These are phyloP conservation scores for Drosophila oshimai DNA, from an alignment of 1,140 invertebrate species.

Conservation along the genomic window DNA sequence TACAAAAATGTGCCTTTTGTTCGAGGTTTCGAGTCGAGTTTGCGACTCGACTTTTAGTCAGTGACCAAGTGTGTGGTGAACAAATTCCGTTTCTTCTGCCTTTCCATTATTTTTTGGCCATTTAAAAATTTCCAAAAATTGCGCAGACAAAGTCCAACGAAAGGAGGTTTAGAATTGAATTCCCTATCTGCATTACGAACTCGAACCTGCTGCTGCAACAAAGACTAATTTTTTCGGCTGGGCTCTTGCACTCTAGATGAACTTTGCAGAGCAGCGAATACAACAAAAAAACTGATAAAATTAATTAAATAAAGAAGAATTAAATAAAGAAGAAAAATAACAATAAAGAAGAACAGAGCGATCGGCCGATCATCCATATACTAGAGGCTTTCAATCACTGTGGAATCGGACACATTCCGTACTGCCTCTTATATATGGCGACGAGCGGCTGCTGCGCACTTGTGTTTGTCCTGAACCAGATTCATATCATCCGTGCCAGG, in stretches of 20 bases:
- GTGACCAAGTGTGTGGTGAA: constrained; percentile 61
- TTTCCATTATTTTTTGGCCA: neutral
- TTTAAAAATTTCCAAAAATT: neutral
- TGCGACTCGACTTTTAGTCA: constrained; percentile 42
- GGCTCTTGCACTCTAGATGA: constrained; percentile 33
- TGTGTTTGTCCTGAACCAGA: constrained; percentile 44
- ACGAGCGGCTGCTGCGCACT: constrained; percentile 65
- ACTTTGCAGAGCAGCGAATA: constrained; percentile 36
- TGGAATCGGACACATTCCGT: constrained; percentile 22
- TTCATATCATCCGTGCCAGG: constrained; percentile 32
- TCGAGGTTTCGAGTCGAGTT: constrained; percentile 75
- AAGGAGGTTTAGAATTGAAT: neutral
- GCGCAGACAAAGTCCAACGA: constrained; percentile 24
- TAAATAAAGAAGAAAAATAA: constrained; percentile 4
- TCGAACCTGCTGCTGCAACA: constrained; percentile 15
- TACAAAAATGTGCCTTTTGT: constrained; percentile 64
- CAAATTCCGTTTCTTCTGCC: constrained; percentile 12
- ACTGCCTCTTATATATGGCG: constrained; percentile 49
- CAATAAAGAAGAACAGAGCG: constrained; percentile 10
- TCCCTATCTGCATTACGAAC: neutral
- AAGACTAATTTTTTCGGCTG: constrained; percentile 22
- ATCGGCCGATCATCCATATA: constrained; percentile 42
- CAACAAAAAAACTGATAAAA: constrained; percentile 58
- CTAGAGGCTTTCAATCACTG: constrained; percentile 33
- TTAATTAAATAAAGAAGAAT: constrained; percentile 9